A percentile compares a stretch with the other conserved stretches of the same genome.
Evolutionary conservation across 2,113 vertebrate genomes (phyloP).

Genomic region (Mobula birostris): DNA sequence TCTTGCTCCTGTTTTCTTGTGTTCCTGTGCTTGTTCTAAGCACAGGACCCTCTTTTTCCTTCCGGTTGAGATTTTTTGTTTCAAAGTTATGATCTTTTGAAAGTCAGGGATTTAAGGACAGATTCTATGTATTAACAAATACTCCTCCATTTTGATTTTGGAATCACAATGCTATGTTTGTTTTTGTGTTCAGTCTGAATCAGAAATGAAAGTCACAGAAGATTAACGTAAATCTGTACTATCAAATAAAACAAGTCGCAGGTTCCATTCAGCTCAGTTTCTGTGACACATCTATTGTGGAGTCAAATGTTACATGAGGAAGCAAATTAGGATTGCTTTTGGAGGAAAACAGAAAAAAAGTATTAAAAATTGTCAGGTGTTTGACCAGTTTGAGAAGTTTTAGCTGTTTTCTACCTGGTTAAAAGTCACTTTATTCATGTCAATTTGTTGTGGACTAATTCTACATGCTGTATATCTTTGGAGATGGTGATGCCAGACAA

Average conservation of each 20-base stretch:
- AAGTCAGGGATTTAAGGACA: not conserved
- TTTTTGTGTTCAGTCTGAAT: not conserved
- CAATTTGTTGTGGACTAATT: not conserved
- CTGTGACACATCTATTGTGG: not conserved
- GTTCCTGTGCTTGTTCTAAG: not conserved
- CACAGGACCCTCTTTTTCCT: not conserved
- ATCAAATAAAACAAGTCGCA: not conserved
- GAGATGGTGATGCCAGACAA: not conserved
- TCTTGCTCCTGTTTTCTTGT: too few relatives aligned
- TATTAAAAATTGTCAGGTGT: not conserved
- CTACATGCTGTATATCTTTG: not conserved
- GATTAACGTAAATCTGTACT: not conserved
- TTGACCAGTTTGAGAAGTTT: not conserved
- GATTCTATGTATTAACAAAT: not conserved
- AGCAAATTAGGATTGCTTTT: not conserved
- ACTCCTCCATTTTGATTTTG: not conserved
- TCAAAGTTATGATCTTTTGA: not conserved
- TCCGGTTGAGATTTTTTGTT: not conserved
- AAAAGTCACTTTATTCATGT: not conserved
- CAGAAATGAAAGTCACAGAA: not conserved
- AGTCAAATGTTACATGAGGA: not conserved
- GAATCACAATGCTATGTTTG: not conserved
- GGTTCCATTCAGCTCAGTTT: not conserved
- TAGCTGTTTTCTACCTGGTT: not conserved
- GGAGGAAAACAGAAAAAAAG: not conserved